Evolutionary conservation across 2,113 vertebrate species (phyloP), one percentile per base, ranked within the genome.

Genomic region (Thamnaconus septentrionalis): DNA sequence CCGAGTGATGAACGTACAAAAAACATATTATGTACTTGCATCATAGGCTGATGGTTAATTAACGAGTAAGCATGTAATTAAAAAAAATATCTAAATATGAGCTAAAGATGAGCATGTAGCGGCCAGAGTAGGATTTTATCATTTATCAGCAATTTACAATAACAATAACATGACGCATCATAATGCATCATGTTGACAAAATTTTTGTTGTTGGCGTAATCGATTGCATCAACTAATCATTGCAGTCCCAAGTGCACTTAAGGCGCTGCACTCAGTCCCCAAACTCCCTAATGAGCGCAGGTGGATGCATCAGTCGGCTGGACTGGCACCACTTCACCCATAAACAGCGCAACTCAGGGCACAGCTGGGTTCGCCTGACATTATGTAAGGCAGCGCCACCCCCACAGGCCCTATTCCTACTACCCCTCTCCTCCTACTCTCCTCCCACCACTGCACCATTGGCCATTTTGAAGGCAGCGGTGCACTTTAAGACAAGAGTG

Each of bases 351-450:
- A 83, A 71, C 80, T 59, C 61, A 49, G 18, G 18, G 62, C 79
- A 78, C 87, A 83, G 86, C 85, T 86, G 86, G 82, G 79, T 69
- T 69, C 56, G 52, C 67, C 69, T 70, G 80, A 71, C 64, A 66
- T 86, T 89, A 90, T 76, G 73, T 78, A 90, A 90, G 49, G 3
- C 59, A 41, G 72, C 64, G 43, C 84, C 81, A 78, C 86, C 87
- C 78, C 83, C 84, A 61, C 89, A 81, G 68, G 83, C 86, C 81
- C 74, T 62, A 72, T 81, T 88, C 86, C 80, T 79, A 75, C 70
- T 56, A 61, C 73, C 71, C 75, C 61, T 83, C 79, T 83, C 70
- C 82, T 52, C 84, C 82, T 56, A 76, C 85, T 75, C 73, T 47
- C 79, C 77, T 85, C 79, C 79, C 76, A 79, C 84, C 70, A 72